Evolutionary conservation across 2,797 vertebrate species (phyloP), one percentile per base, ranked within the genome.

Genomic region (Chelonia mydas): DNA sequence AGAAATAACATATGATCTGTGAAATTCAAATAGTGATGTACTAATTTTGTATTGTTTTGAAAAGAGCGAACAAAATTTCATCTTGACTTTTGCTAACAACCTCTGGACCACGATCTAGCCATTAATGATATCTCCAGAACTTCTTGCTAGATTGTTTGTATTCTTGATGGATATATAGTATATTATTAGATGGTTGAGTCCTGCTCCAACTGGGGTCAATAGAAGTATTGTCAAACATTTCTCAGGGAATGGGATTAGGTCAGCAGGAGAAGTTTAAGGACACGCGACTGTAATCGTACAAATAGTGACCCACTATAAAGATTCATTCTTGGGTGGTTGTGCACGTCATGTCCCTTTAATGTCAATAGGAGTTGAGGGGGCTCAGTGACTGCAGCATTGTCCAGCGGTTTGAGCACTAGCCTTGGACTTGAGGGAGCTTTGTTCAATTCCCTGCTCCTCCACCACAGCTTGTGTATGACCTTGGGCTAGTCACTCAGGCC

Each of bases 171-270:
- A 68, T 68, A 57, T 8, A 68, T 7, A 68, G 33, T n/a, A n/a
- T 90, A 82, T 81, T 51, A 83, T 31, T 54, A 88, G 23, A 47
- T 84, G 55, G 81, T 91, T 92, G 81, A 80, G 79, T 50, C 27
- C 78, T 53, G 54, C 28, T 80, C 5, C 61, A 47, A 84, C 54
- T 74, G 78, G 79, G 21, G 19, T 55, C 68, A 88, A 65, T 5
- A 49, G 89, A 41, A 95, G 84, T 83, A 76, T 45, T 83, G 27
- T 50, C 86, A 79, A 10, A 81, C 51, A 84, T 92, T 94, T 85
- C 59, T 33, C 5, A 90, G 86, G 91, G 94, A 90, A 25, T 45
- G 25, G n/a, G 72, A 47, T 76, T n/a, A 76, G 72, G 41, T 76
- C 72, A 76, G 6, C 72, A 47, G 41, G 72, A 45, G n/a, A 76